A percentile compares a stretch with the other conserved stretches of the same genome.
These are phyloP conservation scores for Chalcis sispes DNA, from an alignment of 2,888 invertebrate species.

Conservation along the genomic window DNA sequence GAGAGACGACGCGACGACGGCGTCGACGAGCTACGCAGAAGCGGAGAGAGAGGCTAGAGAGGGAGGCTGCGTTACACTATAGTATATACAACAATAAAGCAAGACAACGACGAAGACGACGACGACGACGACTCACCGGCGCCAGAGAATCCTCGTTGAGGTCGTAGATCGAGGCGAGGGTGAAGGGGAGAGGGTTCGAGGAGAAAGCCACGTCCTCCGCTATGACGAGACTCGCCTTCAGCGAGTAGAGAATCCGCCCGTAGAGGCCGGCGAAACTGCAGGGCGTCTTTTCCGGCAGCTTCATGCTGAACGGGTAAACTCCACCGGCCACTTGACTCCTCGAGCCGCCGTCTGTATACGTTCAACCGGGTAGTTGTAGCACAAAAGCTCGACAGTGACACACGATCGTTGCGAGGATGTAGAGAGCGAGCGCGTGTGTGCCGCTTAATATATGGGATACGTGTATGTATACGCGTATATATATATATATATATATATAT, in stretches of 20 bases:
- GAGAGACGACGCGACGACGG: too few species aligned
- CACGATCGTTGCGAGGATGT: constrained; percentile 7
- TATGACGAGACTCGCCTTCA: constrained; percentile 73
- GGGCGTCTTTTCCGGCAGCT: constrained; percentile 74
- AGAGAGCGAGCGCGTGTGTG: neutral
- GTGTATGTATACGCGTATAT: neutral
- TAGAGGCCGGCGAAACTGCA: constrained; percentile 75
- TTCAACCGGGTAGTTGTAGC: neutral
- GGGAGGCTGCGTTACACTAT: too few species aligned
- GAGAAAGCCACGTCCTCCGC: constrained; percentile 58
- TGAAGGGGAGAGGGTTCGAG: constrained; percentile 74
- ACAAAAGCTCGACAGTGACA: constrained; percentile 31
- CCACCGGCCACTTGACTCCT: constrained; percentile 62
- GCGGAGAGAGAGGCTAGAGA: too few species aligned
- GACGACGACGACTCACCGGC: constrained; percentile 64
- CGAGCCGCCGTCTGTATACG: constrained; percentile 60
- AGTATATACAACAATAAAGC: too few species aligned
- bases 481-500: constrained; percentile 56
- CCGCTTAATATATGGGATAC: too few species aligned
- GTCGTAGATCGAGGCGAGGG: constrained; percentile 75
- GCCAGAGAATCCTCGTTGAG: constrained; percentile 75
- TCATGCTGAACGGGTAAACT: constrained; percentile 75
- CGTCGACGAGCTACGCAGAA: too few species aligned
- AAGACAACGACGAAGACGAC: too few species aligned
- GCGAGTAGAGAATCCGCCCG: constrained; percentile 76